Evolutionary conservation across 2,113 vertebrate species (phyloP).

Genomic region (Xenopus laevis): DNA sequence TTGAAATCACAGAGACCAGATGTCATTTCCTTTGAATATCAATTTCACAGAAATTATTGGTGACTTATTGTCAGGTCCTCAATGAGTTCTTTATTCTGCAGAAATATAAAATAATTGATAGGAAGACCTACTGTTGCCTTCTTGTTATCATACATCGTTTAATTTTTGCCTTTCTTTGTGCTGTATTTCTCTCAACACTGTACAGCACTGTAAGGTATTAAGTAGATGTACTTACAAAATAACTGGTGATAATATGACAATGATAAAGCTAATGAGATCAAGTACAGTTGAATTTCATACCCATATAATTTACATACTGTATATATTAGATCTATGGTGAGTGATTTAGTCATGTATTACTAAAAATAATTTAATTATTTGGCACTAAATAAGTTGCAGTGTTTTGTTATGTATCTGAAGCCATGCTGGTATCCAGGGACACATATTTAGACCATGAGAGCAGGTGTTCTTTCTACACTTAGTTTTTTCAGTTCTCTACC

Average conservation of each 20-base stretch:
- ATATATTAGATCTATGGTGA: no score
- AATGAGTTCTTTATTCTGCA: conserved; percentile 32
- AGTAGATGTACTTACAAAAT: no score
- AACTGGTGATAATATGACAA: no score
- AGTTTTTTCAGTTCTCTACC: neutral
- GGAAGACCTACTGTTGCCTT: neutral
- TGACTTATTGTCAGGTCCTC: conserved; percentile 9
- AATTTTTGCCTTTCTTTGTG: neutral
- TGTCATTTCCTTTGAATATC: conserved; percentile 40
- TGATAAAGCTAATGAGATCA: no score
- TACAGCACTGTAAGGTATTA: no score
- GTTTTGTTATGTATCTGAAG: no score
- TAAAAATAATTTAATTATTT: no score
- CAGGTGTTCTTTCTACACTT: neutral
- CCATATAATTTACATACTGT: no score
- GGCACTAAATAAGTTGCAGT: no score
- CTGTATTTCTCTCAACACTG: neutral
- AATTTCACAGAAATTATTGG: conserved; percentile 8
- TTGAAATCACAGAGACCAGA: conserved; percentile 33
- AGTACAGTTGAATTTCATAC: no score
- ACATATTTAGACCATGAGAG: neutral
- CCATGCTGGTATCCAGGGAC: neutral
- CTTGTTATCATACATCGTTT: neutral
- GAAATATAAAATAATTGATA: conserved; percentile 41
- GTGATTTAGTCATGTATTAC: no score